Conservation (phyloP, 1,140 invertebrate genomes). For the Drosophila cardini region DNA sequence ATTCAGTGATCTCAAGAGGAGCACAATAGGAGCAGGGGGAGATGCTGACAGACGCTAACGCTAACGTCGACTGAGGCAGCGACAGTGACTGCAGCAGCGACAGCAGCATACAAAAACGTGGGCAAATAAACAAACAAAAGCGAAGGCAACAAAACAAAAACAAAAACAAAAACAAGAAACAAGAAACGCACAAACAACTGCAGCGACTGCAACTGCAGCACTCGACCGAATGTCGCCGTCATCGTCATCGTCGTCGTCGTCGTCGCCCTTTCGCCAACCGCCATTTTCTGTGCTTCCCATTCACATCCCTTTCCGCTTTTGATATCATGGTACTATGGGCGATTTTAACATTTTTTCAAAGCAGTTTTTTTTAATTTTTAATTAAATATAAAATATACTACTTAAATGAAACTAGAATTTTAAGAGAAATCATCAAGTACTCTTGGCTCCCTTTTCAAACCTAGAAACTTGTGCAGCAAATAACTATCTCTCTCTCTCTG, state of each 20-base stretch:
- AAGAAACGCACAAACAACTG: constrained; percentile 59
- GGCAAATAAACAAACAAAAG: constrained; percentile 16
- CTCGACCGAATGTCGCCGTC: constrained; percentile 48
- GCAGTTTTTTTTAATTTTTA: no score
- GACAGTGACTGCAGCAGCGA: neutral
- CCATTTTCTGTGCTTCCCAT: neutral
- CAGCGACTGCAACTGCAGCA: constrained; percentile 39
- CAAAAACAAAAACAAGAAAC: constrained; percentile 48
- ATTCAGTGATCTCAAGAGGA: constrained; percentile 69
- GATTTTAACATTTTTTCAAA: no score
- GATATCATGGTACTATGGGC: no score
- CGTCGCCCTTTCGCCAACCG: neutral
- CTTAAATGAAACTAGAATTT: no score
- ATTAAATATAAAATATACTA: no score
- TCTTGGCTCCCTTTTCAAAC: no score
- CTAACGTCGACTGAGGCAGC: neutral
- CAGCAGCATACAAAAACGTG: constrained; percentile 9
- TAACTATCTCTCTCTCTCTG: no score
- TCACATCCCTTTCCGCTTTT: neutral
- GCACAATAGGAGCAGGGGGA: neutral
- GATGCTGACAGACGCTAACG: constrained; percentile 12
- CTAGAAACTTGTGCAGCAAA: no score
- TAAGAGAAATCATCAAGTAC: no score
- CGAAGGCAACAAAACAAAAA: constrained; percentile 9
- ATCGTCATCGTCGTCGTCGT: neutral